Base-by-base conservation (phyloP, 2,888 invertebrate species). In the Limenitis camilla region DNA sequence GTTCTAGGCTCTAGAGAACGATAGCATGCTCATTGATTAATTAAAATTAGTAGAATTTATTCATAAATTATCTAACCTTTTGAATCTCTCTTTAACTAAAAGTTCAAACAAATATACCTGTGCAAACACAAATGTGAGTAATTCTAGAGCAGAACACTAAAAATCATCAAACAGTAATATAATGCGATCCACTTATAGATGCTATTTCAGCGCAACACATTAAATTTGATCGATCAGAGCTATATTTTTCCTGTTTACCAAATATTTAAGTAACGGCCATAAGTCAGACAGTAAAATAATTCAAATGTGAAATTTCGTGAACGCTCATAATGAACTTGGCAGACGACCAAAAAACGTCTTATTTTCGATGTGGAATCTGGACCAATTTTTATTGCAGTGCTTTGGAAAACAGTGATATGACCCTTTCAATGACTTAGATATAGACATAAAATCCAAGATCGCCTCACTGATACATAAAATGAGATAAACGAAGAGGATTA, bases 241-340 rank as follows among this genome's bases (percentile, higher is more conserved):
- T 78, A 85, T 86, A 86, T 87, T 87, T 86, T 86, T 86, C 81
- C 82, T 85, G 85, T 86, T 86, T 86, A 87, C 87, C 84, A 85
- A 86, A 86, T 86, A 86, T 86, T 86, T 85, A 86, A 86, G 87
- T 86, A 87, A 86, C 85, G 76, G 81, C 82, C 78, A 86, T 87
- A 87, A 86, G 81, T 87, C 87, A 84, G 86, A 80, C 84, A 84
- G 85, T 87, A 87, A 87, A 87, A 87, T 87, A 87, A 87, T 87
- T 87, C 86, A 86, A 87, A 87, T 87, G 87, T 85, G 84, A 87
- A 87, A 86, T 84, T 87, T 87, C 87, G 87, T 85, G 86, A 87
- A 86, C 87, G 81, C 81, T 86, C 85, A 87, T 87, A 87, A 87
- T 87, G 87, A 87, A 87, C 85, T 87, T 87, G 87, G 87, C 87